Evolutionary conservation across 1,140 invertebrate species (phyloP).

Genomic region (Diorhabda sublineata): DNA sequence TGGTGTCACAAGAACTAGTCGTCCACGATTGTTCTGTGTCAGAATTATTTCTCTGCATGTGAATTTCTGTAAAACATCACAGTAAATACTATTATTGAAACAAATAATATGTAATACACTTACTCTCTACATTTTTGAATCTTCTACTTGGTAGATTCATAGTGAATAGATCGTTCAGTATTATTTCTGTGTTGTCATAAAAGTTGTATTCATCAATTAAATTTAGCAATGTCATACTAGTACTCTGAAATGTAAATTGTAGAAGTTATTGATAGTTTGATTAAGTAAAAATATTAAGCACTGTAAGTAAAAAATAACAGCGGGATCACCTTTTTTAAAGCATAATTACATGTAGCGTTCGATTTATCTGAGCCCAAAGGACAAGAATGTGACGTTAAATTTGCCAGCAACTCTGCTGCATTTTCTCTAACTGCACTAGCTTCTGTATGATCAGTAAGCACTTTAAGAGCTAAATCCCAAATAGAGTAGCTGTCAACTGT

Average conservation of each 20-base stretch:
- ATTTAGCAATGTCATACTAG: slow-evolving; percentile 1
- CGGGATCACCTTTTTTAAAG: slow-evolving; percentile 9
- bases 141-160: slow-evolving; percentile 12
- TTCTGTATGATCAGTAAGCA: slow-evolving; percentile 47
- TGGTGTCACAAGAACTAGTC: slow-evolving; percentile 5
- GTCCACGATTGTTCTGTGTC: slow-evolving; percentile 8
- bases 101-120: neutral
- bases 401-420: slow-evolving; percentile 45
- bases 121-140: slow-evolving; percentile 1
- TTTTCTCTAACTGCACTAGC: slow-evolving; percentile 47
- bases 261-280: neutral
- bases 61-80: slow-evolving; percentile 9
- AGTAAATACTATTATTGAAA: neutral
- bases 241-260: slow-evolving; percentile 20
- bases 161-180: slow-evolving; percentile 23
- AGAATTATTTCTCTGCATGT: neutral
- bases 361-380: slow-evolving; percentile 5
- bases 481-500: slow-evolving; percentile 26
- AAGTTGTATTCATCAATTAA: slow-evolving; percentile 26
- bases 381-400: slow-evolving; percentile 32
- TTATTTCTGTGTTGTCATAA: slow-evolving; percentile 22
- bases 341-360: neutral
- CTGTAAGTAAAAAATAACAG: neutral
- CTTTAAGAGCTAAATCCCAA: slow-evolving; percentile 36
- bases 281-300: neutral